Evolutionary conservation across 92 coral and sea anemone genomes (phyloP), one percentile per base, ranked within the genome.

Genomic region (Palythoa caribaeorum): DNA sequence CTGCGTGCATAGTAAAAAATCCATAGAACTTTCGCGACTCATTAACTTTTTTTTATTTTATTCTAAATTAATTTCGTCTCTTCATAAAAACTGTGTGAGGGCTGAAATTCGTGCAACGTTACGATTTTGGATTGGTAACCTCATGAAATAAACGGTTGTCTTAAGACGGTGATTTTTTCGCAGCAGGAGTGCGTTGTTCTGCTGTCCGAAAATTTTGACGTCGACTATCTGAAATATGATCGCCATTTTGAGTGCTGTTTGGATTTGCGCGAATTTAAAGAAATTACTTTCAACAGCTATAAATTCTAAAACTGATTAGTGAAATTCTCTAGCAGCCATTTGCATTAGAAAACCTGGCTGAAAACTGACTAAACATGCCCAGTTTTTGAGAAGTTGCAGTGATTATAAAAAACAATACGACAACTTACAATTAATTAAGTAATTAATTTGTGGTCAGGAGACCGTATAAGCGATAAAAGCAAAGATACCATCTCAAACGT

Each of bases 371-470:
- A 70, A 36, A 47, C 47, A 19, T 48, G 85, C 19, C 76, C 11
- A 40, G 76, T n/a, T 20, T 44, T 66, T 48, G 63, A 81, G 54
- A 65, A 81, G 65, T 70, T 81, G 75, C 36, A 48, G 62, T 48
- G 79, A 78, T 78, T 79, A 35, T 70, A 57, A 60, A 60, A 54
- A 70, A 81, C 39, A 70, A 70, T 11, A 35, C 37, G 1, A 28
- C 48, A 70, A 38, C 62, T 66, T 66, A 13, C 44, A 81, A 81
- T 66, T 44, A 77, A 77, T 77, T 28, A 77, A 77, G 74, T 81
- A 66, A 81, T 81, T 68, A 81, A 66, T 81, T 81, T 81, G 86
- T 63, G 86, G 86, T 66, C 86, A 68, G 55, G 60, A 81, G 63
- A 71, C 50, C n/a, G 47, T 80, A 73, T 80, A 55, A 80, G 72